These are phyloP conservation scores for Sinocyclocheilus anophthalmus DNA, from an alignment of 2,113 vertebrate genomes.

Conservation along the genomic window DNA sequence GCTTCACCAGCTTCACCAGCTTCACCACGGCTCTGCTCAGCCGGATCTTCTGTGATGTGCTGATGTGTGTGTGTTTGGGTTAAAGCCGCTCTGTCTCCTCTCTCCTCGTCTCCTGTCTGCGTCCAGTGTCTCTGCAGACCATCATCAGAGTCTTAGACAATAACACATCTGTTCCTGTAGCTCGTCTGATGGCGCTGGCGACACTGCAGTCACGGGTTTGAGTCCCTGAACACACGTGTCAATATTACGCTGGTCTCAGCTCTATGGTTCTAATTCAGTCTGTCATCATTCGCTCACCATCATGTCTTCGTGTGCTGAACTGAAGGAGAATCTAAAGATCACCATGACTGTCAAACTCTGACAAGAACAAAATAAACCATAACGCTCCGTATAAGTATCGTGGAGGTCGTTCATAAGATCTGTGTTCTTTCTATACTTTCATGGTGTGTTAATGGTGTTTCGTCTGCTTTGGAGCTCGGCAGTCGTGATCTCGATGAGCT, in stretches of 20 bases:
- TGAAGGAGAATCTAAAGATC: neutral
- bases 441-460: neutral
- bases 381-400: neutral
- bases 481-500: neutral
- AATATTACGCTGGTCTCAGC: neutral
- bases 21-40: neutral
- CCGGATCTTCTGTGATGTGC: neutral
- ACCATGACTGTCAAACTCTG: neutral
- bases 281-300: neutral
- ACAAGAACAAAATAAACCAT: neutral
- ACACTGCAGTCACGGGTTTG: neutral
- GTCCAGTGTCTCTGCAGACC: neutral
- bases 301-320: neutral
- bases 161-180: no score
- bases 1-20: no score
- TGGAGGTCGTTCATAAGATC: neutral
- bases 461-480: neutral
- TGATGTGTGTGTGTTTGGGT: neutral
- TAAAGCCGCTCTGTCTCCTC: neutral
- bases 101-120: slow-evolving; percentile 23
- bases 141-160: no score
- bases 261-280: neutral
- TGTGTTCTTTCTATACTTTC: neutral
- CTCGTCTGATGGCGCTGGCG: no score
- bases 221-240: neutral